Percentiles rank a stretch among this genome's conserved stretches.
Evolutionary conservation across 64 coral and sea anemone genomes (phyloP).

Genomic region (Acropora tenuis): DNA sequence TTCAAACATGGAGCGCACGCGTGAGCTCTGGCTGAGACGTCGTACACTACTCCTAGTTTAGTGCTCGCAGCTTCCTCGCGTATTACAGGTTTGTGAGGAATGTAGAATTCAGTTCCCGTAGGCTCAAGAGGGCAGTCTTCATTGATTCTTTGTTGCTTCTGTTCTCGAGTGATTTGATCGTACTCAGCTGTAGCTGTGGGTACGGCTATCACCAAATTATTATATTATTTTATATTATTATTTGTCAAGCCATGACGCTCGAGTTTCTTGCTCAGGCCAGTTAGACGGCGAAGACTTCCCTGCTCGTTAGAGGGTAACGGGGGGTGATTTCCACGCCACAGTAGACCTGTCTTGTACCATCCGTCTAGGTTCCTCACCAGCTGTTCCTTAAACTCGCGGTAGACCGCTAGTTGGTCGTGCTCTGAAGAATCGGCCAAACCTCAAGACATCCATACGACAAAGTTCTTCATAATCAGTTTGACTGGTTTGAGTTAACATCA

Average conservation of each 20-base stretch:
- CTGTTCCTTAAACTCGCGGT: slow-evolving; percentile 56
- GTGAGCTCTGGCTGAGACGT: slow-evolving; percentile 22
- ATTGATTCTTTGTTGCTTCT: slow-evolving; percentile 57
- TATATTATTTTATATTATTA: too few relatives aligned
- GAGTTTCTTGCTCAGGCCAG: slow-evolving; percentile 31
- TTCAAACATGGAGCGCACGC: slow-evolving; percentile 14
- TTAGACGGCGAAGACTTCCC: slow-evolving; percentile 34
- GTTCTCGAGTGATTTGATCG: slow-evolving; percentile 42
- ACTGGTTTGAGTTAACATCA: slow-evolving; percentile 56
- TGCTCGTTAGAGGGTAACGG: slow-evolving; percentile 38
- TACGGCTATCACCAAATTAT: too few relatives aligned
- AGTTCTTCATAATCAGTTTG: slow-evolving; percentile 52
- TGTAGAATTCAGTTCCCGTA: slow-evolving; percentile 59
- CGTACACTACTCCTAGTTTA: slow-evolving; percentile 25
- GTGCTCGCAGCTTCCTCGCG: not conserved
- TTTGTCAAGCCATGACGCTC: not conserved
- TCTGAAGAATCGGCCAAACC: slow-evolving; percentile 35
- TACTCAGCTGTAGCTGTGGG: slow-evolving; percentile 28
- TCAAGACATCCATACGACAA: slow-evolving; percentile 50
- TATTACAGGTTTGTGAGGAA: slow-evolving; percentile 42
- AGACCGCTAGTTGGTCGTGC: slow-evolving; percentile 13
- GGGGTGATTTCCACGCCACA: slow-evolving; percentile 56
- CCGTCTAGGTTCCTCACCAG: slow-evolving; percentile 43
- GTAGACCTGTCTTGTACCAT: slow-evolving; percentile 60
- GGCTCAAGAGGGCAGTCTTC: slow-evolving; percentile 27